These are phyloP conservation scores for Ornithoptera priamus DNA, from an alignment of 2,888 invertebrate species.

Conservation along the genomic window DNA sequence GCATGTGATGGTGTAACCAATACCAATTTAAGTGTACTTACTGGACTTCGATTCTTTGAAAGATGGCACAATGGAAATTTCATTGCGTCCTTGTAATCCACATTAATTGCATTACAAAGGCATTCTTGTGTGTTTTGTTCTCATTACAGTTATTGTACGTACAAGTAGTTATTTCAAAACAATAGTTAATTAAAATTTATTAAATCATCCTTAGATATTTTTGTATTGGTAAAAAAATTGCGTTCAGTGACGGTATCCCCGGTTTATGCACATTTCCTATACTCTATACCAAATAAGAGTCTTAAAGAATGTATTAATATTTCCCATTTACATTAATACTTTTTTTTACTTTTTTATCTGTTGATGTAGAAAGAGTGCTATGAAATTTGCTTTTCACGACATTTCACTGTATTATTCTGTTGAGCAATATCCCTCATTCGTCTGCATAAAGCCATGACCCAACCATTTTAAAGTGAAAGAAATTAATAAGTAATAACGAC, in stretches of 20 bases:
- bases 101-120: background rate
- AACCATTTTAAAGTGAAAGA: too few relatives aligned
- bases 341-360: too few relatives aligned
- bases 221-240: background rate
- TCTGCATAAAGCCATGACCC: too few relatives aligned
- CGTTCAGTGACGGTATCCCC: background rate
- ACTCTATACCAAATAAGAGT: background rate
- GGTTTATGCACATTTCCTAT: background rate
- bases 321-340: too few relatives aligned
- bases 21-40: background rate
- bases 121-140: background rate
- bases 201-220: background rate
- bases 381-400: too few relatives aligned
- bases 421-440: too few relatives aligned
- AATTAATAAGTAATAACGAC: too few relatives aligned
- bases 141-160: background rate
- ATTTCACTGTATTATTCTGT: too few relatives aligned
- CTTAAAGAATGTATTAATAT: too few relatives aligned
- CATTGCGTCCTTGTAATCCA: slow-evolving; percentile 4
- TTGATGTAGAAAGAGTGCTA: too few relatives aligned
- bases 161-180: background rate
- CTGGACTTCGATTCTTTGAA: slow-evolving; percentile 7
- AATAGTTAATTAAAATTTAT: background rate
- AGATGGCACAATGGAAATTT: slow-evolving; percentile 14
- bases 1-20: background rate